Conservation (phyloP, 2,113 vertebrate genomes). For the Hassar affinis region DNA sequence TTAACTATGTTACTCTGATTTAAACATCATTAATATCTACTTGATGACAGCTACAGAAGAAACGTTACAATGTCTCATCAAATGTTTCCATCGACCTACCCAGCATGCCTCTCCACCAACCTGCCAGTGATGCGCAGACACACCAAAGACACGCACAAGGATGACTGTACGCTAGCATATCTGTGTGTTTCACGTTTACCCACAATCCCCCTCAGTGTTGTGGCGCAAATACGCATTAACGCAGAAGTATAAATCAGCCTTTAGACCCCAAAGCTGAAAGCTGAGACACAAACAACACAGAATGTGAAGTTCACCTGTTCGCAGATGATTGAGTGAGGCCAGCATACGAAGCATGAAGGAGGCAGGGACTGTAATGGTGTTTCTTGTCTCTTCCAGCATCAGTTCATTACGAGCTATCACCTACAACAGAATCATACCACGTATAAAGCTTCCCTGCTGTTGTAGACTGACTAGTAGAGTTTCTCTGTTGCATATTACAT, state of each 20-base stretch:
- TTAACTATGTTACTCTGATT: not conserved
- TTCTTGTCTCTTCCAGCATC: conserved; percentile 97
- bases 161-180: not conserved
- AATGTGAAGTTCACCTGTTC: conserved; percentile 81
- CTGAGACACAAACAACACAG: not conserved
- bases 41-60: not conserved
- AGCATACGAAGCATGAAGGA: conserved; percentile 98
- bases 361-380: conserved; percentile 97
- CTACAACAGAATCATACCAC: conserved; percentile 60
- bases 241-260: not conserved
- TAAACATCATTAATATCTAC: not conserved
- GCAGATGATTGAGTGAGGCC: conserved; percentile 94
- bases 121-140: not conserved
- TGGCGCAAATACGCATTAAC: not conserved
- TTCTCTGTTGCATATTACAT: not conserved
- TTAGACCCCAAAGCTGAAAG: not conserved
- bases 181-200: not conserved
- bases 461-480: not conserved
- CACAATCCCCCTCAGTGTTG: not conserved
- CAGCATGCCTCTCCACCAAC: not conserved
- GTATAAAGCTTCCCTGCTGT: not conserved
- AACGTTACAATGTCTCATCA: not conserved
- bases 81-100: not conserved
- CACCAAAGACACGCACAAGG: not conserved
- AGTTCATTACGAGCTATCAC: conserved; percentile 96